Conservation (phyloP, 1,140 invertebrate species). For the Maconellicoccus hirsutus region DNA sequence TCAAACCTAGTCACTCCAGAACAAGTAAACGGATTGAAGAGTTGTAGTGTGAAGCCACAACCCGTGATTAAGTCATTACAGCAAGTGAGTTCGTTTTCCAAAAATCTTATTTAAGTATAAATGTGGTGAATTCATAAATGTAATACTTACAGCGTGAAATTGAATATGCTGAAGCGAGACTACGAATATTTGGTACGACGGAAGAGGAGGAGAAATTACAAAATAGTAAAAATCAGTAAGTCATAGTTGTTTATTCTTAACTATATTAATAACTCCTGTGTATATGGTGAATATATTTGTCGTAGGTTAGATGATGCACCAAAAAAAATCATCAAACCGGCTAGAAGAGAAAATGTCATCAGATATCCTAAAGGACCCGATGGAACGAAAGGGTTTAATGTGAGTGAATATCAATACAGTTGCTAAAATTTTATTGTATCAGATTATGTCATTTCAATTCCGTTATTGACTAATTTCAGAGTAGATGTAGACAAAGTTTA, state of each 20-base stretch:
- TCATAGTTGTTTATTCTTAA: too few species aligned
- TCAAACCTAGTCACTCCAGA: slow-evolving; percentile 12
- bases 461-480: not conserved
- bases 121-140: not conserved
- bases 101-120: not conserved
- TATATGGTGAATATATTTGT: not conserved
- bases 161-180: slow-evolving; percentile 10
- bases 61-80: slow-evolving; percentile 3
- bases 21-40: slow-evolving; percentile 13
- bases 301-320: not conserved
- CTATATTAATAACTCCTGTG: too few species aligned
- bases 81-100: not conserved
- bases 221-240: slow-evolving; percentile 17
- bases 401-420: not conserved
- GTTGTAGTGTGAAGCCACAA: slow-evolving; percentile 6
- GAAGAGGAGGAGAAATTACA: slow-evolving; percentile 4
- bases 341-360: slow-evolving; percentile 8
- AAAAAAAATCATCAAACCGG: slow-evolving; percentile 1
- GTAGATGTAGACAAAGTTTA: not conserved
- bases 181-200: not conserved
- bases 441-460: not conserved
- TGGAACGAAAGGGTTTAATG: slow-evolving; percentile 5
- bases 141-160: not conserved
- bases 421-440: slow-evolving; percentile 2
- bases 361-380: slow-evolving; percentile 10